Evolutionary conservation across 2,888 invertebrate species (phyloP), one percentile per base, ranked within the genome.

Genomic region (Chironomus tentans): DNA sequence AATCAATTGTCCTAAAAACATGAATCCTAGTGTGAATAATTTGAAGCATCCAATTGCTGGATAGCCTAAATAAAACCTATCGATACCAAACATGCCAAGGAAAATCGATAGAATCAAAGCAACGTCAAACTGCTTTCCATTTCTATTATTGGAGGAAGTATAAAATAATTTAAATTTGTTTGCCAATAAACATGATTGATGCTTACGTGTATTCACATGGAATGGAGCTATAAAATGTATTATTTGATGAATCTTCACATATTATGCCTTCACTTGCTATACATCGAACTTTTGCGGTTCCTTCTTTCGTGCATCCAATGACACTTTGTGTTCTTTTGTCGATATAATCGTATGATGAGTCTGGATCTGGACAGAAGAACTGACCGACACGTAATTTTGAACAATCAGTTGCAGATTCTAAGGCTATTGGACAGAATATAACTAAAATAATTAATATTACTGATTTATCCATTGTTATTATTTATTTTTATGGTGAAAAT

Each of bases 61-160:
- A 83, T 98, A 98, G 38, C 99, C 99, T n/a, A 99, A 87, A 82
- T 99, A 99, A 84, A 99, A 98, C 77, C 99, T 87, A 83, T 99
- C 99, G 24, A 95, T 88, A 18, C 99, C 99, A 85, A 99, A 95
- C 94, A 98, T 97, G 38, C 99, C 99, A 77, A 98, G 86, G 82
- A 99, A 99, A 71, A 99, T 93, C 0, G 98, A 98, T 4, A 99
- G 86, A 48, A 98, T 84, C 68, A 99, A 85, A 0, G 98, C 92
- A 75, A 94, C 94, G 82, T 97, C 96, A 82, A 96, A 91, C 2
- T 93, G 92, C 82, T 97, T 95, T 21, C 97, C 97, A 88, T 97
- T 98, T 77, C 96, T 97, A 22, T 65, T 65, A 13, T 13, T 12
- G 6, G 85, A 56, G 85, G 84, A 73, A 47, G 21, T 61, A 4